These are phyloP conservation scores for Archaeoteleia sp. DNA, from an alignment of 2,888 invertebrate species.

Conservation along the genomic window DNA sequence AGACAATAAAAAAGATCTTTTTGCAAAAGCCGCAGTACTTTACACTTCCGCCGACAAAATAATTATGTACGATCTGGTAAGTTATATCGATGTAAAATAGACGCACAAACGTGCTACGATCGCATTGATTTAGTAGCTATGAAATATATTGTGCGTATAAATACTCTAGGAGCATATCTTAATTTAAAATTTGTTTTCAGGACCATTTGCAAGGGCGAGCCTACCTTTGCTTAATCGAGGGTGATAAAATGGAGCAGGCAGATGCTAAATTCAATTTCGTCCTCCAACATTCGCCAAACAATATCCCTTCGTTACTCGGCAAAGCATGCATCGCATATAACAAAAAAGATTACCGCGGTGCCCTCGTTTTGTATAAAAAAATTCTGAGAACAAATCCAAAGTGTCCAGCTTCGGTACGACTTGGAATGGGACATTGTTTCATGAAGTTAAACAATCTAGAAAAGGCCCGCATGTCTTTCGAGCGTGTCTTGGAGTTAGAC, in stretches of 20 bases:
- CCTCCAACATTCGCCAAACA: conserved; percentile 94
- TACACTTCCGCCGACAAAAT: conserved; percentile 99
- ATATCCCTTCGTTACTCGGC: conserved; percentile 97
- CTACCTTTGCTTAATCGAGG: conserved; percentile 98
- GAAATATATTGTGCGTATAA: no score
- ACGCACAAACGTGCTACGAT: no score
- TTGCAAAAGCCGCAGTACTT: conserved; percentile 96
- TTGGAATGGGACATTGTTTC: conserved; percentile 99
- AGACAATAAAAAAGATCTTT: conserved; percentile 94
- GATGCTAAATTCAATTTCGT: conserved; percentile 99
- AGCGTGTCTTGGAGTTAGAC: conserved; percentile 94
- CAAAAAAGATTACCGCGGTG: conserved; percentile 95
- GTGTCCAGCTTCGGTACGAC: conserved; percentile 95
- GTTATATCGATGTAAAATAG: no score
- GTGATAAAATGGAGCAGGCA: conserved; percentile 99
- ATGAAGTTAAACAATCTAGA: conserved; percentile 96
- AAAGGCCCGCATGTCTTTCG: conserved; percentile 97
- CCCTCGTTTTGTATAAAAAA: conserved; percentile 98
- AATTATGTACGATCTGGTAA: conserved; percentile 98
- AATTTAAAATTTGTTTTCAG: no score
- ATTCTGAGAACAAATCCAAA: conserved; percentile 96
- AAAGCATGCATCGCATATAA: conserved; percentile 99
- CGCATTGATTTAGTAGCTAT: no score
- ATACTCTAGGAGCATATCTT: no score
- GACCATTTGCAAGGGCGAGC: conserved; percentile 98